Evolutionary conservation across 2,888 invertebrate species (phyloP).

Genomic region (Schrankia costaestrigalis): DNA sequence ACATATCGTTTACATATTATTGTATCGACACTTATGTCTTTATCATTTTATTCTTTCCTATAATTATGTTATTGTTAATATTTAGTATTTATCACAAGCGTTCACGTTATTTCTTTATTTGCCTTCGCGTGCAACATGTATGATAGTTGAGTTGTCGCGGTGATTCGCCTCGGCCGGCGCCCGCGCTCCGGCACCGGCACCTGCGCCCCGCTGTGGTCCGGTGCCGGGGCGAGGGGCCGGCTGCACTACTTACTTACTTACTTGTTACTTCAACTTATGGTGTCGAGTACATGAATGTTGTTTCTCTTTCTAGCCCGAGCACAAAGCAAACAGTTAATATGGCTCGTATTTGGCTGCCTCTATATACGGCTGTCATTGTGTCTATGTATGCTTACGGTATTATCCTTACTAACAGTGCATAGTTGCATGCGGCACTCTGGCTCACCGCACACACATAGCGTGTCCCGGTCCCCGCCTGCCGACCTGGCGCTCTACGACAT

Average conservation of each 20-base stretch:
- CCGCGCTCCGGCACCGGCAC: conserved; percentile 9
- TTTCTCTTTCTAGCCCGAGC: conserved; percentile 77
- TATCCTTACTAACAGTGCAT: conserved; percentile 57
- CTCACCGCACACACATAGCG: conserved; percentile 3
- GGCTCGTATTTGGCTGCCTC: conserved; percentile 80
- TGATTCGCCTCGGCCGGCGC: conserved; percentile 9
- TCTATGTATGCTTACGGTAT: conserved; percentile 79
- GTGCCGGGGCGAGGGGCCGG: background rate
- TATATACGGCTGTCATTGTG: conserved; percentile 77
- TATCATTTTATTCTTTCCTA: conserved; percentile 34
- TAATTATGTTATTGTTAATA: conserved; percentile 41
- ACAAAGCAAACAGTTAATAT: conserved; percentile 78
- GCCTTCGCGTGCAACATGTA: conserved; percentile 45
- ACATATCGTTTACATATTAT: conserved; percentile 54
- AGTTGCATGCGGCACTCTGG: conserved; percentile 59
- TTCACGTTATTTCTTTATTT: conserved; percentile 62
- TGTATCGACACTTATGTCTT: conserved; percentile 44
- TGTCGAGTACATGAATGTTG: conserved; percentile 65
- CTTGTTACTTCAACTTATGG: conserved; percentile 35
- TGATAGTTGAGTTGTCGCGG: conserved; percentile 8
- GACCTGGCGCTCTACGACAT: conserved; percentile 28
- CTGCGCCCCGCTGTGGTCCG: conserved; percentile 8
- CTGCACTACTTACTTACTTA: background rate
- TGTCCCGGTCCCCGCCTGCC: conserved; percentile 7
- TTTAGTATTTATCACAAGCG: conserved; percentile 48